These are phyloP conservation scores for Periophthalmus magnuspinnatus DNA, from an alignment of 2,797 vertebrate species.

Conservation along the genomic window DNA sequence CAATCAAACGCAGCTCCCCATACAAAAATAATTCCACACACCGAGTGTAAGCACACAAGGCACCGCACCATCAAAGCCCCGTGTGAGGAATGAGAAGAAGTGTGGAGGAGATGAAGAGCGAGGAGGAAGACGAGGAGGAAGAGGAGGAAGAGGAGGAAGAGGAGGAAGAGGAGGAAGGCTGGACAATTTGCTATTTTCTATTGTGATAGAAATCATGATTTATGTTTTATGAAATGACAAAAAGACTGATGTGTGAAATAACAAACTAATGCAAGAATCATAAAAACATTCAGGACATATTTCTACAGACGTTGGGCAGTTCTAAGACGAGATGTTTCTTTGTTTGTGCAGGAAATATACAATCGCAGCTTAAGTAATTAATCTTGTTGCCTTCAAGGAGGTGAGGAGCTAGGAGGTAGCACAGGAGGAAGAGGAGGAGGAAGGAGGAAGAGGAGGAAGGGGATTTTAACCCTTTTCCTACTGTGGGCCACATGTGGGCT, in stretches of 20 bases:
- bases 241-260: too few species aligned
- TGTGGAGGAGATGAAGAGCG: conserved; percentile 46
- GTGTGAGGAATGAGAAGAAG: conserved; percentile 51
- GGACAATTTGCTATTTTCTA: too few species aligned
- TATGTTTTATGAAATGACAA: too few species aligned
- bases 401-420: conserved; percentile 30
- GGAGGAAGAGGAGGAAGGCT: background rate
- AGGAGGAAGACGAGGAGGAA: background rate
- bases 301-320: too few species aligned
- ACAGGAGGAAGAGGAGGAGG: conserved; percentile 14
- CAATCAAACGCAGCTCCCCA: conserved; percentile 81
- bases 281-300: too few species aligned
- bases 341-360: too few species aligned
- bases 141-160: background rate
- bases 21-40: conserved; percentile 80
- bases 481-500: conserved; percentile 74
- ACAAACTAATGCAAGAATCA: too few species aligned
- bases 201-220: too few species aligned
- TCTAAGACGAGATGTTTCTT: too few species aligned
- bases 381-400: conserved; percentile 17
- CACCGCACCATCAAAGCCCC: conserved; percentile 54
- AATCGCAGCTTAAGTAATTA: too few species aligned
- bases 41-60: conserved; percentile 53
- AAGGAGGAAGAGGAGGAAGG: conserved; percentile 47
- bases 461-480: conserved; percentile 71